Percentiles rank a stretch among this genome's conserved stretches.
Evolutionary conservation across 2,797 vertebrate species (phyloP).

Genomic region (Pseudopleuronectes americanus): DNA sequence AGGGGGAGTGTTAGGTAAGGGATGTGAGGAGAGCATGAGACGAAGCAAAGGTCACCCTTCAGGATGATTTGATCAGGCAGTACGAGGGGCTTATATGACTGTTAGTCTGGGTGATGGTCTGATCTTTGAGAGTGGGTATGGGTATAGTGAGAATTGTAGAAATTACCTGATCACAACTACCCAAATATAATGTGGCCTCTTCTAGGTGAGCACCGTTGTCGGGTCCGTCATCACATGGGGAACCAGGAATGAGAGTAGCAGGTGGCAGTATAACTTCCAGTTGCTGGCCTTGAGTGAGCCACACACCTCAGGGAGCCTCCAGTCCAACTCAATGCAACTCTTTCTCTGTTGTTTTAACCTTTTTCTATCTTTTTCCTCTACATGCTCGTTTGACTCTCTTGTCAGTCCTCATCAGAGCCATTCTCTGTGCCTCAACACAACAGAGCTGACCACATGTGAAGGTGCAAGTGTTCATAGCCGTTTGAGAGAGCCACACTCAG

Average conservation of each 20-base stretch:
- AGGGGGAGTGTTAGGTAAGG: constrained; percentile 49
- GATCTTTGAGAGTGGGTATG: not conserved
- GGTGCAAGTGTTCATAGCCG: not conserved
- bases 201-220: not conserved
- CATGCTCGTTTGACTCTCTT: constrained; percentile 1
- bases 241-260: constrained; percentile 82
- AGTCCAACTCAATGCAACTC: constrained; percentile 7
- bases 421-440: constrained; percentile 8
- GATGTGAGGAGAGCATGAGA: constrained; percentile 11
- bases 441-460: not conserved
- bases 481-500: not conserved
- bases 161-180: constrained; percentile 20
- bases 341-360: not conserved
- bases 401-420: not conserved
- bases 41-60: constrained; percentile 57
- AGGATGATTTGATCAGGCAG: constrained; percentile 75
- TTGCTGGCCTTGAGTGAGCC: constrained; percentile 76
- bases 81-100: not conserved
- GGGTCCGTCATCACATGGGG: constrained; percentile 62
- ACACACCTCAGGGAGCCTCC: constrained; percentile 52
- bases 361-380: not conserved
- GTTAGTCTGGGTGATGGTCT: not conserved
- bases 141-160: not conserved
- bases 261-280: constrained; percentile 83
- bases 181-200: not conserved